Conservation (phyloP, 2,888 invertebrate species). For the Xanthorhoe spadicearia region DNA sequence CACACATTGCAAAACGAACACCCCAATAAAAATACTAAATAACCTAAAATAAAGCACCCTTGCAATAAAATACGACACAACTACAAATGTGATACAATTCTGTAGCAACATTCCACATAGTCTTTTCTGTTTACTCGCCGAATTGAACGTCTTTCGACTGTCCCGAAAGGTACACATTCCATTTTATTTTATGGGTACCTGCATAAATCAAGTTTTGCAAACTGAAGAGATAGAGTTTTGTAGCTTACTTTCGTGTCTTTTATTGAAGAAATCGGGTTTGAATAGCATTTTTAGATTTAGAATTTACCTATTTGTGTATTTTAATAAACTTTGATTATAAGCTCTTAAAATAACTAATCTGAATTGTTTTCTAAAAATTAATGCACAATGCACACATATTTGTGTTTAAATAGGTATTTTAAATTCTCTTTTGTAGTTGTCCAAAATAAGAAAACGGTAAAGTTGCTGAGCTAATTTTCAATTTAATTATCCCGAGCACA, state of each 20-base stretch:
- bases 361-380: too few relatives aligned
- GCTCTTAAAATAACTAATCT: too few relatives aligned
- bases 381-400: too few relatives aligned
- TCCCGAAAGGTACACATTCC: conserved; percentile 41
- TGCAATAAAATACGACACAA: conserved; percentile 21
- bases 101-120: conserved; percentile 12
- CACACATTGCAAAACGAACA: conserved; percentile 9
- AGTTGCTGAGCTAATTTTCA: too few relatives aligned
- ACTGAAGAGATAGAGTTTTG: conserved; percentile 26
- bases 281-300: too few relatives aligned
- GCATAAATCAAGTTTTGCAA: conserved; percentile 37
- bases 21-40: conserved; percentile 14
- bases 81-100: conserved; percentile 22
- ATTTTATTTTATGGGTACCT: conserved; percentile 46
- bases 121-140: conserved; percentile 42
- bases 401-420: too few relatives aligned
- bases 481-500: too few relatives aligned
- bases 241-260: conserved; percentile 20
- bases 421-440: too few relatives aligned
- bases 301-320: too few relatives aligned
- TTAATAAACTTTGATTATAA: too few relatives aligned
- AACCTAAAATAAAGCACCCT: conserved; percentile 13
- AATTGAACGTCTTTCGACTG: conserved; percentile 32
- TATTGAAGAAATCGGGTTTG: background rate
- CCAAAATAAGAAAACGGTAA: too few relatives aligned